A percentile compares a stretch with the other conserved stretches of the same genome.
phyloP scores from a whole-genome alignment of 2,797 vertebrate genomes.

The Sternarchorhynchus goeldii region DNA sequence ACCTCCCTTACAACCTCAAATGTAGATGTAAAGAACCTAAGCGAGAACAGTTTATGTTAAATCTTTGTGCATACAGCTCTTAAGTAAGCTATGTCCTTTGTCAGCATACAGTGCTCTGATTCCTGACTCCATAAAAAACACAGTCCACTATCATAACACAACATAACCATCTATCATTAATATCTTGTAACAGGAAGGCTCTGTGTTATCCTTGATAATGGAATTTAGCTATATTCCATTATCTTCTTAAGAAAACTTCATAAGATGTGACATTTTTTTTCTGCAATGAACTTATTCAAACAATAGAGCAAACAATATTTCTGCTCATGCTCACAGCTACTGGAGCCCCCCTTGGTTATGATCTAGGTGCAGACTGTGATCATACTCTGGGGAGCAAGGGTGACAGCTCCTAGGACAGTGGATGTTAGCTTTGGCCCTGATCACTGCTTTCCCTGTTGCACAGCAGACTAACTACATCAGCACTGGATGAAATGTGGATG shows the following conservation, averaged over 20 bases:
- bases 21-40: no score
- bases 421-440: slow-evolving; percentile 48
- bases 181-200: slow-evolving; percentile 1
- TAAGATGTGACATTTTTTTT: slow-evolving; percentile 14
- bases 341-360: not conserved
- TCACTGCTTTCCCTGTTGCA: slow-evolving; percentile 16
- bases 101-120: no score
- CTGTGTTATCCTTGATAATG: not conserved
- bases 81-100: no score
- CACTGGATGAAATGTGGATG: not conserved
- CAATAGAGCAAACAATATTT: slow-evolving; percentile 33
- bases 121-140: no score
- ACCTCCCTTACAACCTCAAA: no score
- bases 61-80: no score
- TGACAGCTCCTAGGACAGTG: slow-evolving; percentile 31
- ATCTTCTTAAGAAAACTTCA: slow-evolving; percentile 1
- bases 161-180: not conserved
- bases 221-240: not conserved
- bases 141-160: no score
- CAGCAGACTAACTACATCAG: slow-evolving; percentile 24
- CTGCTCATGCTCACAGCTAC: slow-evolving; percentile 22
- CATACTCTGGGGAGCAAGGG: slow-evolving; percentile 34
- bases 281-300: slow-evolving; percentile 37
- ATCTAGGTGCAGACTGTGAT: slow-evolving; percentile 27
- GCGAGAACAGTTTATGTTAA: no score